phyloP scores from a whole-genome alignment of 2,113 vertebrate species.

The Etia nguti region DNA sequence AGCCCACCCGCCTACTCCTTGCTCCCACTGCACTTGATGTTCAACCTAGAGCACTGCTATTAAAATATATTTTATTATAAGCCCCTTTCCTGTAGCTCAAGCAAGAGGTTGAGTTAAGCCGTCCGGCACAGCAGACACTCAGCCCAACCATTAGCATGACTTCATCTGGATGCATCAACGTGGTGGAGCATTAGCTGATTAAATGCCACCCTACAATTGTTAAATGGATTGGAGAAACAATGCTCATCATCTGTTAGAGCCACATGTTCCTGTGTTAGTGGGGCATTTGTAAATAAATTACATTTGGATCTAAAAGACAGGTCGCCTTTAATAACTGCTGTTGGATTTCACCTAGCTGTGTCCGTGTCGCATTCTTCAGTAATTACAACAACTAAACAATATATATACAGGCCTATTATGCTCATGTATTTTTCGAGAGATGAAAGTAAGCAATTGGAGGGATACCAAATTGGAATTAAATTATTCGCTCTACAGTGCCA shows the following conservation, averaged over 20 bases:
- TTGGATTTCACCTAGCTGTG: neutral
- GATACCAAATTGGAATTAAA: constrained; percentile 41
- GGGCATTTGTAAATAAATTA: neutral
- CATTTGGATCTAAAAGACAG: neutral
- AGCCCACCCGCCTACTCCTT: neutral
- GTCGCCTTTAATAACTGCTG: neutral
- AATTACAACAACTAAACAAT: neutral
- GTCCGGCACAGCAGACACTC: constrained; percentile 25
- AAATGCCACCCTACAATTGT: constrained; percentile 11
- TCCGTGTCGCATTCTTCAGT: neutral
- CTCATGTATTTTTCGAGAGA: neutral
- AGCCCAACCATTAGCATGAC: constrained; percentile 28
- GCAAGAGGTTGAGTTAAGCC: constrained; percentile 57
- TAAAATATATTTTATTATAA: constrained; percentile 44
- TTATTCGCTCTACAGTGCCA: constrained; percentile 23
- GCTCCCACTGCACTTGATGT: constrained; percentile 20
- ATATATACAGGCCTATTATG: neutral
- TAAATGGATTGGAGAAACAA: neutral
- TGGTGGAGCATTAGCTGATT: constrained; percentile 65
- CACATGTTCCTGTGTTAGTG: neutral
- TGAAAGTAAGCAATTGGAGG: constrained; percentile 24
- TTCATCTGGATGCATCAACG: constrained; percentile 39
- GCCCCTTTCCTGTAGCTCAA: constrained; percentile 22
- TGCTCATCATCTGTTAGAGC: neutral
- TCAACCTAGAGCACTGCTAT: constrained; percentile 16